A percentile compares a stretch with the other conserved stretches of the same genome.
Conservation (phyloP, 1,140 invertebrate species). For the Heliconius nattereri region DNA sequence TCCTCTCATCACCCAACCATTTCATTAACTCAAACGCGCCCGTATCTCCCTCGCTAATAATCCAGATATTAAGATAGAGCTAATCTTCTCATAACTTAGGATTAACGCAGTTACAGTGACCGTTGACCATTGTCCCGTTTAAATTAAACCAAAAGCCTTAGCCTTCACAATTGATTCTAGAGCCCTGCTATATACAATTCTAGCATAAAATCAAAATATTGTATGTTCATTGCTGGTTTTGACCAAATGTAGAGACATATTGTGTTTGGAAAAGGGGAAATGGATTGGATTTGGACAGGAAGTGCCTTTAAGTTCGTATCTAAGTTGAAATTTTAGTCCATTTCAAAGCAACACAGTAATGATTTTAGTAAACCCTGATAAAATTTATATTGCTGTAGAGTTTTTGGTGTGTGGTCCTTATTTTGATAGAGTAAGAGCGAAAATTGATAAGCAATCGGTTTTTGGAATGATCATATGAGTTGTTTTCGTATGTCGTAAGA, state of each 20-base stretch:
- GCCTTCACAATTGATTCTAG: slow-evolving; percentile 54
- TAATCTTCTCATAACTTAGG: slow-evolving; percentile 80
- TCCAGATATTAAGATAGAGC: slow-evolving; percentile 76
- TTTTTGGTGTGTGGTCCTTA: slow-evolving; percentile 27
- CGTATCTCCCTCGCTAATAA: slow-evolving; percentile 70
- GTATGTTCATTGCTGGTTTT: slow-evolving; percentile 36
- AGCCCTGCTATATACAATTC: slow-evolving; percentile 14
- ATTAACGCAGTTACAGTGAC: slow-evolving; percentile 64
- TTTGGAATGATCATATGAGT: slow-evolving; percentile 29
- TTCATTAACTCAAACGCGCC: slow-evolving; percentile 58
- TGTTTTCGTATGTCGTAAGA: slow-evolving; percentile 69
- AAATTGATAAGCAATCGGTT: slow-evolving; percentile 25
- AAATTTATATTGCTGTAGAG: slow-evolving; percentile 41
- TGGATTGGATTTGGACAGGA: slow-evolving; percentile 14
- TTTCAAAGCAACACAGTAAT: slow-evolving; percentile 57
- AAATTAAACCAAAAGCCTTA: slow-evolving; percentile 72
- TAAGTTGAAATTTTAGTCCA: slow-evolving; percentile 26
- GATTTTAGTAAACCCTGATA: slow-evolving; percentile 67
- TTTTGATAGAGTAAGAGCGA: slow-evolving; percentile 24
- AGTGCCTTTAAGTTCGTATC: background rate
- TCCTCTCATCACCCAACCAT: slow-evolving; percentile 27
- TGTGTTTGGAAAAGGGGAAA: slow-evolving; percentile 24
- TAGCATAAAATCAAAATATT: background rate
- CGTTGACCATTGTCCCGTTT: slow-evolving; percentile 79
- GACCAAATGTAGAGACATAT: background rate